Evolutionary conservation across 1,140 invertebrate species (phyloP).

Genomic region (Dendrolimus kikuchii): DNA sequence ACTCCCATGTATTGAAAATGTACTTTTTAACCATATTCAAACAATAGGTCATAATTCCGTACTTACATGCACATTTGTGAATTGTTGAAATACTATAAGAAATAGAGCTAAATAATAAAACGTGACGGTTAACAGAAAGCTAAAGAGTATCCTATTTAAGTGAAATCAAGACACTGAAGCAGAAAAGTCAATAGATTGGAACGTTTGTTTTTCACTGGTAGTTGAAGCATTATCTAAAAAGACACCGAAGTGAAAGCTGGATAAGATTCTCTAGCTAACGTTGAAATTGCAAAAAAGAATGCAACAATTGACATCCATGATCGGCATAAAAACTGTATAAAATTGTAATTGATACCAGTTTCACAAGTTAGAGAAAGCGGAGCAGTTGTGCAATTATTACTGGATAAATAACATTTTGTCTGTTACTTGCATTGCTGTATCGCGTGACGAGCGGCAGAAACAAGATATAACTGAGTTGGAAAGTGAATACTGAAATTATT

Average conservation of each 20-base stretch:
- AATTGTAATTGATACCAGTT: slow-evolving; percentile 7
- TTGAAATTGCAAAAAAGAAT: slow-evolving; percentile 1
- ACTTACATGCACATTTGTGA: too few relatives aligned
- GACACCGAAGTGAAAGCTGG: too few relatives aligned
- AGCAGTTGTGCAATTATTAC: slow-evolving; percentile 12
- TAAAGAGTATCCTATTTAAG: too few relatives aligned
- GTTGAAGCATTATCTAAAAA: too few relatives aligned
- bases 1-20: slow-evolving; percentile 25
- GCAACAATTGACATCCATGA: slow-evolving; percentile 2
- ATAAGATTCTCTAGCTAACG: too few relatives aligned
- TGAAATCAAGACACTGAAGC: too few relatives aligned
- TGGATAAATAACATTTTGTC: slow-evolving; percentile 6
- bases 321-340: slow-evolving; percentile 12
- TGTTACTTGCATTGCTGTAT: background rate
- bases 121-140: too few relatives aligned
- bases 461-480: slow-evolving; percentile 3
- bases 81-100: too few relatives aligned
- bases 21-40: slow-evolving; percentile 25
- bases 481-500: background rate
- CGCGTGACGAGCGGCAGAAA: slow-evolving; percentile 4
- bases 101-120: too few relatives aligned
- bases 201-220: too few relatives aligned
- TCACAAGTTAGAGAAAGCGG: slow-evolving; percentile 13
- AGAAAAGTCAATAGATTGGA: too few relatives aligned
- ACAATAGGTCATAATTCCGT: slow-evolving; percentile 15